Evolutionary conservation across 2,888 invertebrate species (phyloP).

Genomic region (Pachymerium ferrugineum): DNA sequence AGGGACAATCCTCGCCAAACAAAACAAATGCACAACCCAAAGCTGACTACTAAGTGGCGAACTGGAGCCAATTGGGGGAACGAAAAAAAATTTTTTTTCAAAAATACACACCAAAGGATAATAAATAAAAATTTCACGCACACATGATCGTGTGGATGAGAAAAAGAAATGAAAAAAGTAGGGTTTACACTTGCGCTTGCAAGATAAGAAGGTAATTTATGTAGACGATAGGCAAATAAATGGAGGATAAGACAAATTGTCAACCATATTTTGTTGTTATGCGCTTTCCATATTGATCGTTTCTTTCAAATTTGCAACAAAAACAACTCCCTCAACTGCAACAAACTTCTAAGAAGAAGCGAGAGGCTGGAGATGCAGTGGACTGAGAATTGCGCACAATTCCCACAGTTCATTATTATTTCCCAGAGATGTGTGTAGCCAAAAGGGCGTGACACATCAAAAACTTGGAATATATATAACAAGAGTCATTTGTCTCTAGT

Average conservation of each 20-base stretch:
- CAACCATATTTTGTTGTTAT: conserved; percentile 21
- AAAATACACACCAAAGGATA: neutral
- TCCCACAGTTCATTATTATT: conserved; percentile 21
- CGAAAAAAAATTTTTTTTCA: neutral
- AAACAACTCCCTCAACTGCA: conserved; percentile 18
- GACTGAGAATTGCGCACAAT: conserved; percentile 21
- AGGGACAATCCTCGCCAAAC: conserved; percentile 21
- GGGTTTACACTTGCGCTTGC: conserved; percentile 9
- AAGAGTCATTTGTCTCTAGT: conserved; percentile 5
- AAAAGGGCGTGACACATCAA: conserved; percentile 21
- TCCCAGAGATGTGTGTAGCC: conserved; percentile 18
- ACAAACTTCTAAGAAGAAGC: neutral
- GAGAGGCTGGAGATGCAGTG: neutral
- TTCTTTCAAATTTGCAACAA: conserved; percentile 18
- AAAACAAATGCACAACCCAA: conserved; percentile 18
- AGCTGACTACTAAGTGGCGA: conserved; percentile 3
- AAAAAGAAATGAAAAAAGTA: neutral
- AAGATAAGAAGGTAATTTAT: conserved; percentile 16
- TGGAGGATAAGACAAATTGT: conserved; percentile 14
- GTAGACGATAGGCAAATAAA: conserved; percentile 18
- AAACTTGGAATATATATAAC: conserved; percentile 14
- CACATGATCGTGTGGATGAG: neutral
- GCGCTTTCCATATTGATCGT: conserved; percentile 21
- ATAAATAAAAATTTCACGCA: conserved; percentile 21
- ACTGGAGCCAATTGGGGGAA: neutral